Evolutionary conservation across 2,888 invertebrate species (phyloP).

Genomic region (Hoplodrina ambigua): DNA sequence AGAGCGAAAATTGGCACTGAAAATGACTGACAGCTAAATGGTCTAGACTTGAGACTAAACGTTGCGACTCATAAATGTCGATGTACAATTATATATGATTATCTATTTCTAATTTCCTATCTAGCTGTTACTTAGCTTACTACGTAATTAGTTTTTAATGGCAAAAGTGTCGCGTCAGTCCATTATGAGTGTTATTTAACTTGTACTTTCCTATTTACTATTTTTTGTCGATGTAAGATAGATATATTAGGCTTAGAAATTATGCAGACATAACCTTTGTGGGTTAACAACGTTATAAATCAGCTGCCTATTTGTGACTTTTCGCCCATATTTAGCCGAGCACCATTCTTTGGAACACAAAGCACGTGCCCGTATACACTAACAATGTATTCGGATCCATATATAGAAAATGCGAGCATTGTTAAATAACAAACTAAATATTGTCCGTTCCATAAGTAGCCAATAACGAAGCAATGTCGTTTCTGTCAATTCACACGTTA

Average conservation of each 20-base stretch:
- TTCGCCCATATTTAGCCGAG: constrained; percentile 30
- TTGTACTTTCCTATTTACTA: not conserved
- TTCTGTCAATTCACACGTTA: constrained; percentile 65
- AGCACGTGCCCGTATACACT: constrained; percentile 36
- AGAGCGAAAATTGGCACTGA: constrained; percentile 8
- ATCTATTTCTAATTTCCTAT: constrained; percentile 32
- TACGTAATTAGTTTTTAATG: constrained; percentile 18
- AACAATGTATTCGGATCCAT: constrained; percentile 32
- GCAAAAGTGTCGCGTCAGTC: constrained; percentile 32
- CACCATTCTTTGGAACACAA: constrained; percentile 36
- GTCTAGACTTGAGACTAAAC: constrained; percentile 17
- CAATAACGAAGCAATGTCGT: constrained; percentile 53
- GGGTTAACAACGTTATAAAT: not conserved
- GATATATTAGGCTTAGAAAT: not conserved
- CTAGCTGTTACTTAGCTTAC: constrained; percentile 10
- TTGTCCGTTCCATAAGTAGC: constrained; percentile 30
- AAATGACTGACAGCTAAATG: constrained; percentile 5
- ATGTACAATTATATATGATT: constrained; percentile 12
- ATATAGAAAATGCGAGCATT: constrained; percentile 40
- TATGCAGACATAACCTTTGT: not conserved
- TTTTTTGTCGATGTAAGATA: not conserved
- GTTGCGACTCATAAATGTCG: constrained; percentile 5
- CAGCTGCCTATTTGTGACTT: constrained; percentile 2
- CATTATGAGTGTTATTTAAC: constrained; percentile 16
- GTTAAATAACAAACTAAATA: constrained; percentile 48